Evolutionary conservation across 2,113 vertebrate genomes (phyloP).

Genomic region (Emydura subglobosa): DNA sequence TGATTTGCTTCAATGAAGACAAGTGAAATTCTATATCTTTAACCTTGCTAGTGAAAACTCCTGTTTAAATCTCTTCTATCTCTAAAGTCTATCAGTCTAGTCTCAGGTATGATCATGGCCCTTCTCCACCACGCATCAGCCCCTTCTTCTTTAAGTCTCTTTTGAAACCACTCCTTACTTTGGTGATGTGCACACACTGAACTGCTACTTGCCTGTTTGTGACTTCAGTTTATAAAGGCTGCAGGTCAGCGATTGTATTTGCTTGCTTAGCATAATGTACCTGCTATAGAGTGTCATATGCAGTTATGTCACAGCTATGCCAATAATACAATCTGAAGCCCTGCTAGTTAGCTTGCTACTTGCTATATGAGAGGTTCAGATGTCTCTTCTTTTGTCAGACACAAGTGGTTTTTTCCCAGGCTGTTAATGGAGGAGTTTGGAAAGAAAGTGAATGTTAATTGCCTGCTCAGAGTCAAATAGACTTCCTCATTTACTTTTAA

Average conservation of each 20-base stretch:
- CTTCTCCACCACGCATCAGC: neutral
- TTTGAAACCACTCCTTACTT: neutral
- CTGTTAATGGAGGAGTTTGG: conserved; percentile 34
- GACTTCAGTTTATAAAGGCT: neutral
- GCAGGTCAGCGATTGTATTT: rapidly evolving
- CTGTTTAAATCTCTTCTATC: neutral
- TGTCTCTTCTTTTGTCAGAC: neutral
- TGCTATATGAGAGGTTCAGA: neutral
- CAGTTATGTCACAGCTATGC: neutral
- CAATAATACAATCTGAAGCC: rapidly evolving
- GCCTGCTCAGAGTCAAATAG: conserved; percentile 60
- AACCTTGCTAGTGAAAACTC: neutral
- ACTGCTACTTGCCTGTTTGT: neutral
- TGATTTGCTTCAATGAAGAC: neutral
- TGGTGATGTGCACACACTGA: neutral
- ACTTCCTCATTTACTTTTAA: conserved; percentile 54
- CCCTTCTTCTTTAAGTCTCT: neutral
- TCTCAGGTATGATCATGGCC: neutral
- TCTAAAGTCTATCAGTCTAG: neutral
- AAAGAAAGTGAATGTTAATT: conserved; percentile 54
- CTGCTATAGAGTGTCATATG: neutral
- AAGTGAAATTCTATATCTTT: neutral
- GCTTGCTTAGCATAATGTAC: rapidly evolving
- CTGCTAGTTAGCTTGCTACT: neutral
- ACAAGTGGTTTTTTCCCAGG: neutral